These are phyloP conservation scores for Atta texana DNA, from an alignment of 1,140 invertebrate genomes.

Conservation along the genomic window DNA sequence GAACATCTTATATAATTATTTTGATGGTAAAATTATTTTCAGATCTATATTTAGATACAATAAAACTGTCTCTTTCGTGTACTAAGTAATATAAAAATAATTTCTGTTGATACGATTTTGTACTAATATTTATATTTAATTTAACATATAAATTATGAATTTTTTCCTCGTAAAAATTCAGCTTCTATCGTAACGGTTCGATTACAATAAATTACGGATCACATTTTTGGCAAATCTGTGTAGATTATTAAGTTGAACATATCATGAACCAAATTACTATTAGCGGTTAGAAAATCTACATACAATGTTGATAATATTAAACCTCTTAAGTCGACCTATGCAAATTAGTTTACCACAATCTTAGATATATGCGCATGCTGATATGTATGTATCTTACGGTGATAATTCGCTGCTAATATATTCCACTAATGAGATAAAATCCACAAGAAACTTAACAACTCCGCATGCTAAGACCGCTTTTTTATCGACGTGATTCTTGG, in stretches of 20 bases:
- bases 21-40: no score
- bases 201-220: not conserved
- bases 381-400: not conserved
- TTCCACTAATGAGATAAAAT: not conserved
- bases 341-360: conserved; percentile 11
- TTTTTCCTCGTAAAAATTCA: not conserved
- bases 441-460: not conserved
- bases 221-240: conserved; percentile 8
- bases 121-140: not conserved
- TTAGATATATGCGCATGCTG: conserved; percentile 6
- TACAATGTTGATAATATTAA: conserved; percentile 41
- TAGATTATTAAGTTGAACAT: conserved; percentile 10
- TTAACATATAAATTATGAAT: not conserved
- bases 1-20: no score
- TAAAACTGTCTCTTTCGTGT: no score
- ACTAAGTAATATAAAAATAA: no score
- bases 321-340: conserved; percentile 35
- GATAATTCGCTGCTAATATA: conserved; percentile 19
- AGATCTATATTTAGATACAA: no score
- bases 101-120: no score
- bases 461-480: not conserved
- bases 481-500: not conserved
- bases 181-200: not conserved
- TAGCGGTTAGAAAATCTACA: not conserved
- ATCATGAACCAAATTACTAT: conserved; percentile 13